Conservation (phyloP, 2,113 vertebrate genomes). For the Lucifuga dentata region DNA sequence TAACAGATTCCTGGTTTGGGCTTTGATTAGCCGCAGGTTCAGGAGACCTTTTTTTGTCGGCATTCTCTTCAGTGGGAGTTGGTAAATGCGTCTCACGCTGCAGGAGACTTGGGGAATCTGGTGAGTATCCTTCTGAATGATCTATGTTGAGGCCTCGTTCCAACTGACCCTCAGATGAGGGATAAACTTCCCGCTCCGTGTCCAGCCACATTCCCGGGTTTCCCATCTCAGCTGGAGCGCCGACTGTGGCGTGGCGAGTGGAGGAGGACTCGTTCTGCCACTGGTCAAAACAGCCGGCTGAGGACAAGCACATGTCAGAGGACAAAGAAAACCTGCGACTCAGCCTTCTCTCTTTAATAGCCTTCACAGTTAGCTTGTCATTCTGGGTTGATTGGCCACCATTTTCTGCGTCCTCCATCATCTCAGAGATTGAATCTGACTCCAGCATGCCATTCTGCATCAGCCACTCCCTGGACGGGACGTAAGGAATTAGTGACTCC, state of each 20-base stretch:
- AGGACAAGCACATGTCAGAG: slow-evolving; percentile 15
- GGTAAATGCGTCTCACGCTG: not conserved
- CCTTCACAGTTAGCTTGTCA: not conserved
- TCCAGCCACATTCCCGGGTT: not conserved
- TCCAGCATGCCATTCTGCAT: slow-evolving; percentile 38
- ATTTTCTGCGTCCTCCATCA: slow-evolving; percentile 12
- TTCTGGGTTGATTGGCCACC: rapidly evolving
- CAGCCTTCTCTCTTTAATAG: not conserved
- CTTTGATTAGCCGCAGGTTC: slow-evolving; percentile 55
- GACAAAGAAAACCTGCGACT: slow-evolving; percentile 14
- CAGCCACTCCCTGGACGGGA: slow-evolving; percentile 62
- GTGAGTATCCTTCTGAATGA: not conserved
- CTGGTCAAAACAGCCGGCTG: slow-evolving; percentile 34
- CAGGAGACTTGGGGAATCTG: not conserved
- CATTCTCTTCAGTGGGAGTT: not conserved
- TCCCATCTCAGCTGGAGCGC: not conserved
- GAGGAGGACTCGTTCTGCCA: not conserved
- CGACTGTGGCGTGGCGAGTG: not conserved
- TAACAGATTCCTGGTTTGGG: slow-evolving; percentile 46
- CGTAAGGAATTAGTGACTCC: slow-evolving; percentile 58
- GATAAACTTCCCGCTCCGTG: not conserved
- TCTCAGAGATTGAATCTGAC: slow-evolving; percentile 20
- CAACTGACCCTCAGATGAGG: not conserved
- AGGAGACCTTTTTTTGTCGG: slow-evolving; percentile 48
- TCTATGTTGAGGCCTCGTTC: too few species aligned